Conservation (phyloP, 2,113 vertebrate genomes). For the Dascyllus trimaculatus region DNA sequence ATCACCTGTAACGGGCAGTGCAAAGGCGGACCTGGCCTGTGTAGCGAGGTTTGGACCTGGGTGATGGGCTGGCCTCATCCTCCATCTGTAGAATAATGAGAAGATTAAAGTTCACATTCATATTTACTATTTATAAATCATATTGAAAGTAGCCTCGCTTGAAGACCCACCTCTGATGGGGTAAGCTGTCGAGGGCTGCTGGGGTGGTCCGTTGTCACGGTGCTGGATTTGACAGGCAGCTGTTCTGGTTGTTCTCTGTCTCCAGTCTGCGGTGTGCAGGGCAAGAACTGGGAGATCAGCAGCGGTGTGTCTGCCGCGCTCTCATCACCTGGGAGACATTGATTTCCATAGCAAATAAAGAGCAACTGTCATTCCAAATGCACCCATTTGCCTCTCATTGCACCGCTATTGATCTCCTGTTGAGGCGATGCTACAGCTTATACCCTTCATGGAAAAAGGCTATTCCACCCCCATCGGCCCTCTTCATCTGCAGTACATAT, state of each 20-base stretch:
- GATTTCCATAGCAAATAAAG: slow-evolving; percentile 80
- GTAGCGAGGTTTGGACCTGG: slow-evolving; percentile 92
- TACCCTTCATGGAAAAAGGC: slow-evolving; percentile 38
- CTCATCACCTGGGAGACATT: slow-evolving; percentile 88
- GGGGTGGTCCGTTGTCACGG: slow-evolving; percentile 83
- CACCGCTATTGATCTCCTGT: slow-evolving; percentile 71
- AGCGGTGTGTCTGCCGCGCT: slow-evolving; percentile 78
- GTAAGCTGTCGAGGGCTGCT: slow-evolving; percentile 87
- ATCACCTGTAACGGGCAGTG: slow-evolving; percentile 96
- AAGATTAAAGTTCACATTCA: not conserved
- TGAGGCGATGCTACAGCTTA: slow-evolving; percentile 46
- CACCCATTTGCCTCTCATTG: slow-evolving; percentile 64
- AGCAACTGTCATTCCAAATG: slow-evolving; percentile 72
- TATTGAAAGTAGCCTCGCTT: not conserved
- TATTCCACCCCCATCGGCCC: slow-evolving; percentile 32
- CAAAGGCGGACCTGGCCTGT: slow-evolving; percentile 97
- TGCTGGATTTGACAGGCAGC: slow-evolving; percentile 83
- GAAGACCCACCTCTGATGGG: slow-evolving; percentile 86
- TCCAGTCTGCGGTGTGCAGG: slow-evolving; percentile 82
- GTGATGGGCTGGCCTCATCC: slow-evolving; percentile 89
- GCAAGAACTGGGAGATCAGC: slow-evolving; percentile 86
- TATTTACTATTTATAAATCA: not conserved
- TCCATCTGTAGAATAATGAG: slow-evolving; percentile 88
- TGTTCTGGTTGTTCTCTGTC: slow-evolving; percentile 83
- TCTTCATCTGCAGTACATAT: slow-evolving; percentile 35